Percentiles rank a stretch among this genome's conserved stretches.
These are phyloP conservation scores for Eledone cirrhosa DNA, from an alignment of 2,888 invertebrate species.

Conservation along the genomic window DNA sequence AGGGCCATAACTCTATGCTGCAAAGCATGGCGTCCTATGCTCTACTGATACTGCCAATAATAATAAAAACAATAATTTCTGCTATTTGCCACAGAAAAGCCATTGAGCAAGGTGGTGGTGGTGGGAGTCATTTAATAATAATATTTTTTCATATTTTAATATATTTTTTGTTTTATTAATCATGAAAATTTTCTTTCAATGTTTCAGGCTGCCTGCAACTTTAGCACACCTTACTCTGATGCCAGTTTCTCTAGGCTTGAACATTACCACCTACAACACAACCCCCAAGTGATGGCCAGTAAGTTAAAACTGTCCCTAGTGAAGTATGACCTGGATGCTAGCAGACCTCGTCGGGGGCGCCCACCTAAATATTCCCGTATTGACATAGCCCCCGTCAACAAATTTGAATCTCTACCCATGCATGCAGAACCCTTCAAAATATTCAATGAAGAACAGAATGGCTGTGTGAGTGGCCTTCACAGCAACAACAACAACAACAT, in stretches of 20 bases:
- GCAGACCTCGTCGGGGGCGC: slow-evolving; percentile 84
- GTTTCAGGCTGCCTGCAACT: slow-evolving; percentile 58
- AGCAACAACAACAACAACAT: slow-evolving; percentile 24
- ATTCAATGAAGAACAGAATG: neutral
- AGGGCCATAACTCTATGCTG: no score
- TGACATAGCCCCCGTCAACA: slow-evolving; percentile 61
- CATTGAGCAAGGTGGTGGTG: neutral
- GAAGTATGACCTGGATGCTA: slow-evolving; percentile 67
- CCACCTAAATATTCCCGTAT: slow-evolving; percentile 86
- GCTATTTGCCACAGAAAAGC: neutral
- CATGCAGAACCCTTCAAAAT: neutral
- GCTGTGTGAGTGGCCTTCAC: neutral
- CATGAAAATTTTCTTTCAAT: neutral
- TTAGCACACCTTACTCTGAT: slow-evolving; percentile 70
- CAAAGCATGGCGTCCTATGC: no score
- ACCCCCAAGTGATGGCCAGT: slow-evolving; percentile 67
- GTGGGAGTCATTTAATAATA: neutral
- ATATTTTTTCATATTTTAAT: neutral
- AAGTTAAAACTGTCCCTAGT: slow-evolving; percentile 34
- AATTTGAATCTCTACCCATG: slow-evolving; percentile 47
- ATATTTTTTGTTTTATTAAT: neutral
- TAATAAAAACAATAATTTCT: neutral
- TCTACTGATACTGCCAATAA: no score
- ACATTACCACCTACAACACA: slow-evolving; percentile 86
- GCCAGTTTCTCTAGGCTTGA: slow-evolving; percentile 73